A percentile compares a stretch with the other conserved stretches of the same genome.
Evolutionary conservation across 2,797 vertebrate genomes (phyloP).

Genomic region (Distichodus sexfasciatus): DNA sequence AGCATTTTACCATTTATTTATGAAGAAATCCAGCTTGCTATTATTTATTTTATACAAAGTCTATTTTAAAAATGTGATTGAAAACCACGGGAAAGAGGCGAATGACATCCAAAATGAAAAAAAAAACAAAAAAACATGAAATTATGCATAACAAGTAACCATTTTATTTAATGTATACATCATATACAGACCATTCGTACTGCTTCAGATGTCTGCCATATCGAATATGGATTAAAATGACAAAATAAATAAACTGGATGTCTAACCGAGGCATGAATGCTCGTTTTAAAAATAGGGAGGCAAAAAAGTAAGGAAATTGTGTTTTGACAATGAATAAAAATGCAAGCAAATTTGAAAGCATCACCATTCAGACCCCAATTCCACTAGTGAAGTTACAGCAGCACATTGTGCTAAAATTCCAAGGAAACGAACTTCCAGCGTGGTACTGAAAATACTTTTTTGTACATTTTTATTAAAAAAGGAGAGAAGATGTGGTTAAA

Average conservation of each 20-base stretch:
- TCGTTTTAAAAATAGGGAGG: slow-evolving; percentile 54
- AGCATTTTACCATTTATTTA: slow-evolving; percentile 84
- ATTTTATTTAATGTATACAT: slow-evolving; percentile 86
- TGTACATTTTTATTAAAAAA: slow-evolving; percentile 81
- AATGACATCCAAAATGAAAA: slow-evolving; percentile 71
- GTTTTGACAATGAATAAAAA: slow-evolving; percentile 67
- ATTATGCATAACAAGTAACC: slow-evolving; percentile 75
- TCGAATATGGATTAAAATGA: slow-evolving; percentile 86
- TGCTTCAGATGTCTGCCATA: slow-evolving; percentile 77
- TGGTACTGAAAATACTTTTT: slow-evolving; percentile 89
- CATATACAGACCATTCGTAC: slow-evolving; percentile 92
- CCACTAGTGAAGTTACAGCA: slow-evolving; percentile 76
- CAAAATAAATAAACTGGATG: slow-evolving; percentile 86
- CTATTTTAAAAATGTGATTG: slow-evolving; percentile 89
- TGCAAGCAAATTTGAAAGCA: slow-evolving; percentile 77
- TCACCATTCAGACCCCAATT: slow-evolving; percentile 77
- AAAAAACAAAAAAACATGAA: slow-evolving; percentile 70
- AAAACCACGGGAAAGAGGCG: slow-evolving; percentile 65
- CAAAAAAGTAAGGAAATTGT: background rate
- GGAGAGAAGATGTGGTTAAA: slow-evolving; percentile 85
- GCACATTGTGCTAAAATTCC: slow-evolving; percentile 91
- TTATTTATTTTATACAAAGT: slow-evolving; percentile 74
- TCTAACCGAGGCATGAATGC: slow-evolving; percentile 81
- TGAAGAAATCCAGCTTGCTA: slow-evolving; percentile 68
- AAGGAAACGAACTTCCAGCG: slow-evolving; percentile 85